A percentile compares a stretch with the other conserved stretches of the same genome.
phyloP scores from a whole-genome alignment of 2,888 invertebrate species.

The Laothoe populi region DNA sequence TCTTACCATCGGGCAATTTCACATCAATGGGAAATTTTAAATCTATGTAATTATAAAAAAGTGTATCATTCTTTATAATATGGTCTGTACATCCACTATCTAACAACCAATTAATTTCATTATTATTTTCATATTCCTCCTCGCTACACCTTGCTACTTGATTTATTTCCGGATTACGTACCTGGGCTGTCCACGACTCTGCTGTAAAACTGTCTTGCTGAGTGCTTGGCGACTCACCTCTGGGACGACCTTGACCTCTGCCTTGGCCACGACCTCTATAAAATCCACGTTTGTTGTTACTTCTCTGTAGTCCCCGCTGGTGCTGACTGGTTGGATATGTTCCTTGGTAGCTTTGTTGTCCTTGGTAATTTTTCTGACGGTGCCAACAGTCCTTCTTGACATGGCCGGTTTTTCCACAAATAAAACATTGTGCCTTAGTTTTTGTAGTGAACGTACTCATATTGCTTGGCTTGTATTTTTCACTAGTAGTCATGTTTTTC shows the following conservation, averaged over 20 bases:
- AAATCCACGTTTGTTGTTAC: too few relatives aligned
- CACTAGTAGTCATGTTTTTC: slow-evolving; percentile 37
- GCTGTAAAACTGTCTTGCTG: slow-evolving; percentile 31
- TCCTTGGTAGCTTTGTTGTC: too few relatives aligned
- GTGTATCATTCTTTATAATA: slow-evolving; percentile 35
- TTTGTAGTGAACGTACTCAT: slow-evolving; percentile 37
- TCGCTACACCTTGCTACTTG: neutral
- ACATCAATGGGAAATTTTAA: slow-evolving; percentile 32
- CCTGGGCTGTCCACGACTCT: slow-evolving; percentile 37
- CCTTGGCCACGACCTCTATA: slow-evolving; percentile 33
- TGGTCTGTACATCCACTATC: slow-evolving; percentile 4
- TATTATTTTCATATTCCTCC: neutral
- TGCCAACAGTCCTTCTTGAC: slow-evolving; percentile 38
- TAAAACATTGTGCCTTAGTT: slow-evolving; percentile 36
- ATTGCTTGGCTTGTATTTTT: slow-evolving; percentile 35
- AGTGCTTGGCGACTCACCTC: too few relatives aligned
- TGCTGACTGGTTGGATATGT: too few relatives aligned
- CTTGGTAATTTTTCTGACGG: slow-evolving; percentile 31
- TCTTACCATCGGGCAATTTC: slow-evolving; percentile 33
- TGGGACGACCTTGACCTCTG: slow-evolving; percentile 35
- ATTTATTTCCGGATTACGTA: slow-evolving; percentile 38
- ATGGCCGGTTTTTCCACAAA: slow-evolving; percentile 41
- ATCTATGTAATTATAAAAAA: slow-evolving; percentile 29
- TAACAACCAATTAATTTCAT: neutral
- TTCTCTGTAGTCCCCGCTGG: too few relatives aligned